phyloP scores from a whole-genome alignment of 1,140 invertebrate species.

The Zaprionus gabonicus region DNA sequence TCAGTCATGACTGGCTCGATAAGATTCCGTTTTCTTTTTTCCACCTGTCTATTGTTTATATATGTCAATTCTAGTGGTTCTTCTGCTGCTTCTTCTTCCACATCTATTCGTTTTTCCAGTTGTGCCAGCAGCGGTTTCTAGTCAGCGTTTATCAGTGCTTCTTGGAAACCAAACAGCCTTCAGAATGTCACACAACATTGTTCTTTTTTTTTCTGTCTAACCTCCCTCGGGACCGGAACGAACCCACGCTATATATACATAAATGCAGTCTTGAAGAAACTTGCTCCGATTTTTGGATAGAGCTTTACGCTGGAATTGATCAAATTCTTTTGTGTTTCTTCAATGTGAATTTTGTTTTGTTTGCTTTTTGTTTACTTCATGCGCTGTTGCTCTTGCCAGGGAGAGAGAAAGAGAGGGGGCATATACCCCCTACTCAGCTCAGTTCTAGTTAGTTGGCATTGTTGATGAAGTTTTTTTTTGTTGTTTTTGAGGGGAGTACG shows the following conservation, averaged over 20 bases:
- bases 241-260: too few relatives aligned
- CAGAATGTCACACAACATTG: slow-evolving; percentile 70
- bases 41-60: slow-evolving; percentile 38
- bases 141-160: slow-evolving; percentile 63
- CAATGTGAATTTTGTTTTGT: slow-evolving; percentile 7
- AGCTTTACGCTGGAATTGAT: slow-evolving; percentile 35
- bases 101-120: slow-evolving; percentile 23
- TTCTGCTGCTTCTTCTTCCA: slow-evolving; percentile 11
- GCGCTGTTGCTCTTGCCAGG: slow-evolving; percentile 30
- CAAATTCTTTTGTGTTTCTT: slow-evolving; percentile 34
- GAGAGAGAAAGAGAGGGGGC: neutral
- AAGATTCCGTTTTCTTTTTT: slow-evolving; percentile 7
- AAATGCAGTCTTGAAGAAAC: slow-evolving; percentile 24
- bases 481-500: slow-evolving; percentile 16
- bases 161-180: slow-evolving; percentile 67
- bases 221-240: slow-evolving; percentile 34
- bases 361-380: slow-evolving; percentile 32
- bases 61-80: slow-evolving; percentile 10
- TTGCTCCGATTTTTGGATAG: slow-evolving; percentile 40
- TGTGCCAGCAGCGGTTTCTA: slow-evolving; percentile 46
- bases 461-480: neutral
- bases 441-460: slow-evolving; percentile 45
- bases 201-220: slow-evolving; percentile 4
- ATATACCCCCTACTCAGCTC: slow-evolving; percentile 10
- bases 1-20: slow-evolving; percentile 24